A percentile compares a stretch with the other conserved stretches of the same genome.
These are phyloP conservation scores for Struthidea cinerea DNA, from an alignment of 2,113 vertebrate species.

Conservation along the genomic window DNA sequence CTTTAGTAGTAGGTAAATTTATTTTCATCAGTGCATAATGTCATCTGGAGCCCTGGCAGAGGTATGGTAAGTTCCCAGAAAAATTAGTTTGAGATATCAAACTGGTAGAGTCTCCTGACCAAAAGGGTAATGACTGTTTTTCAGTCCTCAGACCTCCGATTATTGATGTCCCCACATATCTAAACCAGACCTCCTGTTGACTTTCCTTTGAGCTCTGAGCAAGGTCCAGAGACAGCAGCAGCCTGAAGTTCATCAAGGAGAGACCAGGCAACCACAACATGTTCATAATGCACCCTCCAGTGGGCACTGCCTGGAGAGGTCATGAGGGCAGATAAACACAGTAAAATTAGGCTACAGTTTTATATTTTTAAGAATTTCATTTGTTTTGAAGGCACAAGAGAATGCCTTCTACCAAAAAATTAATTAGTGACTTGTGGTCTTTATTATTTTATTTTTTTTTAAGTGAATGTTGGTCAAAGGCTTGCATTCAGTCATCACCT, in stretches of 20 bases:
- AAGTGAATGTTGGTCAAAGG: neutral
- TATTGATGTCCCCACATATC: neutral
- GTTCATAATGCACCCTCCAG: neutral
- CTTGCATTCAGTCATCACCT: neutral
- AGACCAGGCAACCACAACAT: fast-evolving
- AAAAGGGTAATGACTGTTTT: neutral
- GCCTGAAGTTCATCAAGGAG: neutral
- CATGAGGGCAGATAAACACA: neutral
- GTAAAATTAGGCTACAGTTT: neutral
- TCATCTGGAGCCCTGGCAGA: neutral
- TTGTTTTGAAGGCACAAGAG: neutral
- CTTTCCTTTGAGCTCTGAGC: neutral
- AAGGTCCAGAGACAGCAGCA: neutral
- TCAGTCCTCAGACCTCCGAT: neutral
- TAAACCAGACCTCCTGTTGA: neutral
- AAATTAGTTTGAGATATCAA: neutral
- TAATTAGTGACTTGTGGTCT: fast-evolving
- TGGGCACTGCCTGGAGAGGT: neutral
- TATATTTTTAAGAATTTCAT: neutral
- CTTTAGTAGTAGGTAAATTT: neutral
- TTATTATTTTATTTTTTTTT: neutral
- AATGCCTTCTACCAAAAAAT: neutral
- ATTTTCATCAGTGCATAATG: neutral
- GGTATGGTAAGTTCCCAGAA: neutral
- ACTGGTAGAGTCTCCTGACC: neutral